phyloP scores from a whole-genome alignment of 2,888 invertebrate genomes.

The Caenorhabditis afra region DNA sequence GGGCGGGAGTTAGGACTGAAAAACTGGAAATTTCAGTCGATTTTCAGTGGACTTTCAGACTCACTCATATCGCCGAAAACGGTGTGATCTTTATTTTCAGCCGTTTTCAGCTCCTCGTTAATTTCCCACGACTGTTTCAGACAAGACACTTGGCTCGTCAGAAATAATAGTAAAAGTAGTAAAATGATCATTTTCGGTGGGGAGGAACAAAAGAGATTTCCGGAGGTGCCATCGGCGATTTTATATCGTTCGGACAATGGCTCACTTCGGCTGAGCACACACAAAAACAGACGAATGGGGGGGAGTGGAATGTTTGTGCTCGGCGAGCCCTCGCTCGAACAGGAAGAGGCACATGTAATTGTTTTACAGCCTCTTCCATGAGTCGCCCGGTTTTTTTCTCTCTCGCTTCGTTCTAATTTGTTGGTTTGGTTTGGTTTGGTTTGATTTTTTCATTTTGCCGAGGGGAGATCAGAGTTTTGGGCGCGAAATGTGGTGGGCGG shows the following conservation, averaged over 20 bases:
- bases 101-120: slow-evolving; percentile 40
- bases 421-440: too few species aligned
- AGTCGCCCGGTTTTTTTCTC: too few species aligned
- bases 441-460: too few species aligned
- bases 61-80: slow-evolving; percentile 68
- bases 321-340: too few species aligned
- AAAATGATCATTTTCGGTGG: background rate
- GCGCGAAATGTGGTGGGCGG: too few species aligned
- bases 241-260: slow-evolving; percentile 43
- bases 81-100: slow-evolving; percentile 33
- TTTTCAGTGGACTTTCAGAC: slow-evolving; percentile 17
- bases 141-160: background rate
- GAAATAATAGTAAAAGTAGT: background rate
- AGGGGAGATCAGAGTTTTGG: too few species aligned
- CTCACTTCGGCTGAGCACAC: slow-evolving; percentile 48
- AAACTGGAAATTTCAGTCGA: slow-evolving; percentile 6
- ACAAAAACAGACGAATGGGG: background rate
- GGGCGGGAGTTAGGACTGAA: slow-evolving; percentile 69
- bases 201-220: slow-evolving; percentile 36
- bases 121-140: slow-evolving; percentile 60
- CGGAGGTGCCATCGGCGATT: slow-evolving; percentile 46
- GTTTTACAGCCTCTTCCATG: too few species aligned
- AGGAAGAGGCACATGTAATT: too few species aligned
- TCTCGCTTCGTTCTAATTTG: too few species aligned
- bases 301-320: too few species aligned